A percentile compares a stretch with the other conserved stretches of the same genome.
These are phyloP conservation scores for Choristoneura rosaceana DNA, from an alignment of 2,888 invertebrate genomes.

Conservation along the genomic window DNA sequence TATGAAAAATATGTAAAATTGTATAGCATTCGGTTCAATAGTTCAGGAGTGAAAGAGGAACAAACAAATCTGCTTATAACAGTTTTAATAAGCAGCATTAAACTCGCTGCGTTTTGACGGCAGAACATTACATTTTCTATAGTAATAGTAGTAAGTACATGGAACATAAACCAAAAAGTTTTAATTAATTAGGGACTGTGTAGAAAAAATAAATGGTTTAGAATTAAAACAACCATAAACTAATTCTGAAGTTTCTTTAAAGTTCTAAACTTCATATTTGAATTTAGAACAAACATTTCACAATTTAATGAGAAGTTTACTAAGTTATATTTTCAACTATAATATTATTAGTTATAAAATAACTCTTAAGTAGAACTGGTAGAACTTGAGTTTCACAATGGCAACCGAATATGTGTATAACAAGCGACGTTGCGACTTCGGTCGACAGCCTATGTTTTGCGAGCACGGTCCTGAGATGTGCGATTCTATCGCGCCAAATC, in stretches of 20 bases:
- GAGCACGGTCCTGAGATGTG: constrained; percentile 74
- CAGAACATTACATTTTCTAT: too few relatives aligned
- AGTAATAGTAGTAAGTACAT: too few relatives aligned
- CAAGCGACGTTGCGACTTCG: constrained; percentile 76
- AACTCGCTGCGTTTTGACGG: too few relatives aligned
- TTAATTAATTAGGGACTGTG: too few relatives aligned
- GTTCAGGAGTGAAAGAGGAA: too few relatives aligned
- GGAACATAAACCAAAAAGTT: too few relatives aligned
- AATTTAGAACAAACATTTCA: background rate
- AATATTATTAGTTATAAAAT: background rate
- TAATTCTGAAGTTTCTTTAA: background rate
- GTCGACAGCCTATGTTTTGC: constrained; percentile 80
- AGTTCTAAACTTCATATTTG: background rate
- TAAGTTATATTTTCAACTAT: background rate
- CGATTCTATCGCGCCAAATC: constrained; percentile 67
- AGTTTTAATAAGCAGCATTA: too few relatives aligned
- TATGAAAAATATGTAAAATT: too few relatives aligned
- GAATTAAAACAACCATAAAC: too few relatives aligned
- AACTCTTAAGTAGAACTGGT: background rate
- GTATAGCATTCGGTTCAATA: too few relatives aligned
- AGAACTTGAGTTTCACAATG: constrained; percentile 50
- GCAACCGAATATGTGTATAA: constrained; percentile 70
- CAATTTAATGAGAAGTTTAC: background rate
- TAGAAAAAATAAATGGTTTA: too few relatives aligned
- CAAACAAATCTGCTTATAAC: too few relatives aligned